These are phyloP conservation scores for Theropithecus gelada DNA, from an alignment of 2,113 vertebrate genomes.

Conservation along the genomic window DNA sequence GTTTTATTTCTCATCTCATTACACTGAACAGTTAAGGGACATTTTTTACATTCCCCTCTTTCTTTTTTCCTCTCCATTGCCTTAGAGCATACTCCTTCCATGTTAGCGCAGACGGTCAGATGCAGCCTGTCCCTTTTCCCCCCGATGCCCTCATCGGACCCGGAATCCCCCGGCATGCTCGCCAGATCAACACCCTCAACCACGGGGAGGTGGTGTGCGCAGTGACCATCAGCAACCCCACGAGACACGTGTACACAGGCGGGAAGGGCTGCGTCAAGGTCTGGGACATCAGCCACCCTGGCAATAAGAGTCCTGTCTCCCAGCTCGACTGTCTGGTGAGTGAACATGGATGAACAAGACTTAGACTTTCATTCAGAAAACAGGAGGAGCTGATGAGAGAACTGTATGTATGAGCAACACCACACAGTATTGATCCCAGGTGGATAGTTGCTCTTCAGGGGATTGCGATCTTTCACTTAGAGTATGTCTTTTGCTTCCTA, in stretches of 20 bases:
- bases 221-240: conserved; percentile 91
- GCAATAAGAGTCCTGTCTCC: conserved; percentile 91
- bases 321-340: conserved; percentile 91
- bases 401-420: background rate
- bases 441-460: background rate
- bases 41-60: background rate
- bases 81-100: conserved; percentile 90
- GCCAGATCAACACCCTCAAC: conserved; percentile 90
- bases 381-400: background rate
- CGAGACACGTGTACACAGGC: conserved; percentile 88
- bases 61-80: background rate
- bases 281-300: conserved; percentile 91
- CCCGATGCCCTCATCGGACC: conserved; percentile 90
- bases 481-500: background rate
- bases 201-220: conserved; percentile 90
- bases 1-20: conserved; percentile 35
- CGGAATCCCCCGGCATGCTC: conserved; percentile 89
- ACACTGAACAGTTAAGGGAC: conserved; percentile 21
- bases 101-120: conserved; percentile 90
- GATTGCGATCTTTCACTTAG: background rate
- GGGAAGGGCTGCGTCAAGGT: conserved; percentile 91
- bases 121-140: conserved; percentile 91
- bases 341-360: rapidly evolving
- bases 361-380: background rate
- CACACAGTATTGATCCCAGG: background rate